Evolutionary conservation across 2,113 vertebrate species (phyloP).

Genomic region (Mesoclemmys tuberculata): DNA sequence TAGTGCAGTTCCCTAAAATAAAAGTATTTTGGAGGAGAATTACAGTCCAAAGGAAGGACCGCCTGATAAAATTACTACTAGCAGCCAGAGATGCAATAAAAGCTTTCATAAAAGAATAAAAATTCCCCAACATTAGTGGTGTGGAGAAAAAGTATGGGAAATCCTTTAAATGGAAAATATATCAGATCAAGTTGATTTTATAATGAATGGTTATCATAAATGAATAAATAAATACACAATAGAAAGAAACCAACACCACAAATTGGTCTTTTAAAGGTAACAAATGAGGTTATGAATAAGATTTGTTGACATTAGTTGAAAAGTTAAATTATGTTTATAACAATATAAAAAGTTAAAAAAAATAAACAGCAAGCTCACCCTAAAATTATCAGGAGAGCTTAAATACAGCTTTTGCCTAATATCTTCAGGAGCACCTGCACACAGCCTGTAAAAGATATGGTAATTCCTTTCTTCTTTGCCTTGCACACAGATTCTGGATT

Average conservation of each 20-base stretch:
- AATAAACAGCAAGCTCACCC: slow-evolving; percentile 82
- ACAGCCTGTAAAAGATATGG: slow-evolving; percentile 97
- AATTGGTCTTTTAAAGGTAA: background rate
- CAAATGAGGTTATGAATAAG: background rate
- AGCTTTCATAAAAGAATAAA: background rate
- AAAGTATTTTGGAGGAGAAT: background rate
- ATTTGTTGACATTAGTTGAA: background rate
- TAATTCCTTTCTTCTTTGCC: slow-evolving; percentile 97
- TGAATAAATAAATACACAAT: background rate
- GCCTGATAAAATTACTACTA: background rate
- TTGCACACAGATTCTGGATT: slow-evolving; percentile 97
- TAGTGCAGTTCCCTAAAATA: background rate
- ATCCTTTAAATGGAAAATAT: background rate
- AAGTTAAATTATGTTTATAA: background rate
- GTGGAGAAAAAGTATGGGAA: background rate
- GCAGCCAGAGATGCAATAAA: background rate
- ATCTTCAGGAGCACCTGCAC: slow-evolving; percentile 94
- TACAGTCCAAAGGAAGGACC: background rate
- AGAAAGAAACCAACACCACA: background rate
- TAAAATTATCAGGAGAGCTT: slow-evolving; percentile 91
- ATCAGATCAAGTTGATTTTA: background rate
- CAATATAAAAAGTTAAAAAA: background rate
- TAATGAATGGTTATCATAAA: background rate
- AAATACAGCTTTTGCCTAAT: slow-evolving; percentile 92
- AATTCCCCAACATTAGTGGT: background rate